A percentile compares a stretch with the other conserved stretches of the same genome.
phyloP scores from a whole-genome alignment of 2,888 invertebrate genomes.

The Macaria liturata region DNA sequence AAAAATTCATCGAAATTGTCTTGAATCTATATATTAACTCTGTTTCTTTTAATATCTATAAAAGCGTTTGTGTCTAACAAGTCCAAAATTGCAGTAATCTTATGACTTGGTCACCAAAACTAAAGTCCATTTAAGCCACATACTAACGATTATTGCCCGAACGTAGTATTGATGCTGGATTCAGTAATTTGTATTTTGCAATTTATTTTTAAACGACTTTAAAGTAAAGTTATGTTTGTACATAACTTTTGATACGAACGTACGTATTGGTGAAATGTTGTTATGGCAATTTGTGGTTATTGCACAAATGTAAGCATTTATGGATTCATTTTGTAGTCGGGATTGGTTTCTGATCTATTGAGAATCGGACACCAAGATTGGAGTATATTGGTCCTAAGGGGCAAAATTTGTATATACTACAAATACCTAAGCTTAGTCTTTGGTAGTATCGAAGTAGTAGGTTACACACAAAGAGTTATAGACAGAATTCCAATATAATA shows the following conservation, averaged over 20 bases:
- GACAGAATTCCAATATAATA: too few relatives aligned
- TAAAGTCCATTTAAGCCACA: constrained; percentile 67
- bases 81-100: constrained; percentile 20
- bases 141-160: constrained; percentile 75
- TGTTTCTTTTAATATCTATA: too few relatives aligned
- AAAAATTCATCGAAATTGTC: too few relatives aligned
- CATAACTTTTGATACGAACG: constrained; percentile 33
- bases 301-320: constrained; percentile 5
- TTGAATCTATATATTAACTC: too few relatives aligned
- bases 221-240: constrained; percentile 45
- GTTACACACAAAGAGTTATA: too few relatives aligned
- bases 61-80: neutral
- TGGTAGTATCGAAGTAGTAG: too few relatives aligned
- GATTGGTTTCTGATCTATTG: neutral
- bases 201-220: constrained; percentile 54
- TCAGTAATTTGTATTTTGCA: constrained; percentile 73
- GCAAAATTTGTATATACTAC: too few relatives aligned
- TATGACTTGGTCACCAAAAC: constrained; percentile 35
- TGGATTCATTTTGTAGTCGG: constrained; percentile 2
- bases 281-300: constrained; percentile 24
- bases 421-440: too few relatives aligned
- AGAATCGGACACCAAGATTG: too few relatives aligned
- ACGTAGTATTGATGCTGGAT: constrained; percentile 71
- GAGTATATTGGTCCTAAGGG: too few relatives aligned
- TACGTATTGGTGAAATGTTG: constrained; percentile 29